Evolutionary conservation across 2,113 vertebrate genomes (phyloP).

Genomic region (Psammodynastes pulverulentus): DNA sequence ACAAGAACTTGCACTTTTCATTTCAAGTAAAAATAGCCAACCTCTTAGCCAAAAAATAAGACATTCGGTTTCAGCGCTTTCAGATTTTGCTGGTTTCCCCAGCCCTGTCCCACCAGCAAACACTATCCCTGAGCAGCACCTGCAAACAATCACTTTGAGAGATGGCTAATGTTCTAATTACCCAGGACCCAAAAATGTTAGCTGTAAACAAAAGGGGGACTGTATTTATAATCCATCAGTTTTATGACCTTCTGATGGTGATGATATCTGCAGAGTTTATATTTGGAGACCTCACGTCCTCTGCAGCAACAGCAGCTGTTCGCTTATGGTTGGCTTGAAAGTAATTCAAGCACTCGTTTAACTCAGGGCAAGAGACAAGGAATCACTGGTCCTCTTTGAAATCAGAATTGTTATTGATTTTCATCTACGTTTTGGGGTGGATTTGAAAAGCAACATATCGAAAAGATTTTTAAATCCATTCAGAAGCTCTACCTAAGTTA

Average conservation of each 20-base stretch:
- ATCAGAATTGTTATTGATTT: slow-evolving; percentile 24
- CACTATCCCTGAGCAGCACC: slow-evolving; percentile 75
- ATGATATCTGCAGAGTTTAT: slow-evolving; percentile 97
- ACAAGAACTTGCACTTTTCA: too few species aligned
- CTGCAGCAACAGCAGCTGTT: slow-evolving; percentile 82
- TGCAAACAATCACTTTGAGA: slow-evolving; percentile 93
- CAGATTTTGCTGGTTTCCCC: slow-evolving; percentile 30
- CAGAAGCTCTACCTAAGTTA: neutral
- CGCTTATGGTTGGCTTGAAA: slow-evolving; percentile 72
- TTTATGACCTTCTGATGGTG: slow-evolving; percentile 98
- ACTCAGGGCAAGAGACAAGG: slow-evolving; percentile 28
- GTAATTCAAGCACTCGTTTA: slow-evolving; percentile 64
- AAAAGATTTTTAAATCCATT: neutral
- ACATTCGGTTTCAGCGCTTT: too few species aligned
- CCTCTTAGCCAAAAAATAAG: too few species aligned
- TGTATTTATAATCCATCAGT: slow-evolving; percentile 99
- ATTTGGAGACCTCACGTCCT: slow-evolving; percentile 81
- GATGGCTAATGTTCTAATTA: slow-evolving; percentile 87
- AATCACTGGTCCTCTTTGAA: slow-evolving; percentile 36
- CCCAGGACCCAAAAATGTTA: slow-evolving; percentile 90
- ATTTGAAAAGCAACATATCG: neutral
- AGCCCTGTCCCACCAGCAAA: slow-evolving; percentile 32
- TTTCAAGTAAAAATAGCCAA: too few species aligned
- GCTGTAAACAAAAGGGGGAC: slow-evolving; percentile 93
- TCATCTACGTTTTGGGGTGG: too few species aligned